Base-by-base conservation (phyloP, 2,888 invertebrate species). In the Nymphalis c-album region DNA sequence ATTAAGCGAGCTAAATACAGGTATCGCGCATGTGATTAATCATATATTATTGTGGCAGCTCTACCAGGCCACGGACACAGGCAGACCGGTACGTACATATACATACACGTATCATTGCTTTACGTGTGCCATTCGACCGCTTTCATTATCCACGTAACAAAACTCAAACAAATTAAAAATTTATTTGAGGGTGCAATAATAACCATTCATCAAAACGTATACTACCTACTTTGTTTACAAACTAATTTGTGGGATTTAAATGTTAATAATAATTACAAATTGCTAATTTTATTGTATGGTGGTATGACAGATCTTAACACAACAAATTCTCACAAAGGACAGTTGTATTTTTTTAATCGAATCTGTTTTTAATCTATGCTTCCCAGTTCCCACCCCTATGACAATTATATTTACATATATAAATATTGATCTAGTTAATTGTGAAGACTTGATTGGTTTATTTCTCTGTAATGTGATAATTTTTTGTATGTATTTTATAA, bases 1-100 rank as follows among this genome's bases (percentile, higher is more conserved):
- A 62, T 47, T 35, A 58, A 53, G 55, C 57, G 45, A 64, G 31
- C 31, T 16, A 62, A 31, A 53, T 69, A 63, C 55, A 62, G 72
- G 78, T 81, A 81, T 80, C 75, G 75, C 80, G 82, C 84, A 86
- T 87, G 84, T 86, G 77, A 91, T 90, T 90, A 91, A 91, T 89
- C 77, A 80, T 77, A 80, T 79, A 81, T 91, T 91, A 80, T 91
- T 92, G 86, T 89, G 91, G 87, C 91, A 92, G 92, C 90, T 91
- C 78, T 92, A 91, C 92, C 92, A 90, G 85, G 90, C 91, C 84
- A 92, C 92, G 91, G 92, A 91, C 80, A 79, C 85, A 71, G 85
- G 86, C 82, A 85, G 83, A 84, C 77, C 91, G 91, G 92, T 92
- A 91, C 81, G 90, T 90, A 89, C 80, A 76, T 78, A 80, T 74